Evolutionary conservation across 2,888 invertebrate genomes (phyloP), one percentile per base, ranked within the genome.

Genomic region (Agrypnus murinus): DNA sequence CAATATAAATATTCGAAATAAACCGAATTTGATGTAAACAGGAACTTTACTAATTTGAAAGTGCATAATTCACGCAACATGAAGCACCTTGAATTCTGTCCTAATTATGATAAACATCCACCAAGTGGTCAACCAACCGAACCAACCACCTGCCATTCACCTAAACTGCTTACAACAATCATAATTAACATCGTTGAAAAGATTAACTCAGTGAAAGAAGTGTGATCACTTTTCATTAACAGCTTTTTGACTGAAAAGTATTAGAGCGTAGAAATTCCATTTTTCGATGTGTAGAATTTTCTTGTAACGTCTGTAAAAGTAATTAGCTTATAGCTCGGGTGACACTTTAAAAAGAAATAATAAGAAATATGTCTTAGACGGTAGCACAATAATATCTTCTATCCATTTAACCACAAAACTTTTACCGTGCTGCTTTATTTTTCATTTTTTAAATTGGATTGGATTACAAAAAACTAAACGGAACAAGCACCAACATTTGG

Each of bases 101-200:
- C 55, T 17, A 8, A 55, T 55, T 55, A 38, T 55, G 19, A 55
- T 36, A 55, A 38, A 53, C 10, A 55, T 36, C 17, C 15, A 34
- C 4, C 17, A 34, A 55, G 55, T 36, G 55, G 15, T 36, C 55
- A 36, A 17, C 55, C 12, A 32, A 55, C 36, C 55, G 36, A 34
- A n/a, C 36, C 50, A 17, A n/a, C n/a, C 25, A 25, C 9, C 55
- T 55, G 36, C 55, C 55, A 55, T 55, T 55, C 55, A 55, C 55
- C 17, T 55, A 55, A 36, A 36, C 36, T 6, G 36, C n/a, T 14
- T n/a, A 9, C 55, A 14, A 36, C 17, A 36, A 55, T n/a, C n/a
- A n/a, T 55, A 55, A 55, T 55, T 55, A 55, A 17, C 55, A 14
- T n/a, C 17, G 55, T n/a, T 36, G 19, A 15, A 36, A 34, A 36